Evolutionary conservation across 2,888 invertebrate genomes (phyloP).

Genomic region (Parnassius mnemosyne): DNA sequence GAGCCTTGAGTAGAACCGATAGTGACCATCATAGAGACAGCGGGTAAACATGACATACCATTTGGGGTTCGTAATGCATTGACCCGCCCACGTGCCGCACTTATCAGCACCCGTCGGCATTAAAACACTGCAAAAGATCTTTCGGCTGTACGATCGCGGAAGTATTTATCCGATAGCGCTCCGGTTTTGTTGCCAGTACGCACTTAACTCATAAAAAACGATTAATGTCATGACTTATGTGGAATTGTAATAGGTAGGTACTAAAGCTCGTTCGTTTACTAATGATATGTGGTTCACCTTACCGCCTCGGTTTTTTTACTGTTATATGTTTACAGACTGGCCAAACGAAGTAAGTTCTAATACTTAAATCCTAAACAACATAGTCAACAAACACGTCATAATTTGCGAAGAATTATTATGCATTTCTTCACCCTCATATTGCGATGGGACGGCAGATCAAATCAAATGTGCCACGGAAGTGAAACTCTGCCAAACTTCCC

Average conservation of each 20-base stretch:
- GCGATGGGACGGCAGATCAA: no score
- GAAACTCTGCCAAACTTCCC: no score
- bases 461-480: no score
- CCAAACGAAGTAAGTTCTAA: background rate
- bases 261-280: constrained; percentile 18
- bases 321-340: background rate
- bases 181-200: constrained; percentile 17
- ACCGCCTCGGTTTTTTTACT: constrained; percentile 15
- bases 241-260: constrained; percentile 16
- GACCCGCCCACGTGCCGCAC: constrained; percentile 68
- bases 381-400: no score
- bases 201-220: constrained; percentile 21
- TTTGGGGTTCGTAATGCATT: constrained; percentile 72
- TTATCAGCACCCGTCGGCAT: constrained; percentile 60
- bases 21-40: constrained; percentile 61
- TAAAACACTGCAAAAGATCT: constrained; percentile 65
- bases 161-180: constrained; percentile 53
- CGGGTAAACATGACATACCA: constrained; percentile 70
- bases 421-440: no score
- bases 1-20: constrained; percentile 5
- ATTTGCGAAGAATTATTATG: no score
- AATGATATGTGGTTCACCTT: constrained; percentile 26
- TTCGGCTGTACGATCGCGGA: constrained; percentile 68
- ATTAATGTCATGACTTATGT: constrained; percentile 24
- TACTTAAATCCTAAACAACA: no score